Evolutionary conservation across 2,797 vertebrate genomes (phyloP).

Genomic region (Microchirus variegatus): DNA sequence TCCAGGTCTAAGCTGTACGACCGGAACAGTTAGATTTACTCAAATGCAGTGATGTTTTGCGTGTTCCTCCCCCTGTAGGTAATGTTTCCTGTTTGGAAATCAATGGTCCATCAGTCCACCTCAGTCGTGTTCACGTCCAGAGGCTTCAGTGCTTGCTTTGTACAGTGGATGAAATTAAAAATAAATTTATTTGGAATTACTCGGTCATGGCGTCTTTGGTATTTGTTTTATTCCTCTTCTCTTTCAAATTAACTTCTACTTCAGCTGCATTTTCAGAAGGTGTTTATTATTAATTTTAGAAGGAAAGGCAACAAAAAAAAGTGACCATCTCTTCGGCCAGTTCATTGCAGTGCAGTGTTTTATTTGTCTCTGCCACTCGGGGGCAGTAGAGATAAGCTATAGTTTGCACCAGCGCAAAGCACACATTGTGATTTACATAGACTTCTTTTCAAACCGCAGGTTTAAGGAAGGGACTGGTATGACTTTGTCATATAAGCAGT

Average conservation of each 20-base stretch:
- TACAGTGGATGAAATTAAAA: conserved; percentile 83
- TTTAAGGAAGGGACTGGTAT: conserved; percentile 24
- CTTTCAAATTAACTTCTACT: too few species aligned
- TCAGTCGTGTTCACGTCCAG: conserved; percentile 66
- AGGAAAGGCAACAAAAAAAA: too few species aligned
- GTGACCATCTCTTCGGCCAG: too few species aligned
- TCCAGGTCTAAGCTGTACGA: neutral
- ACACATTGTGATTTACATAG: neutral
- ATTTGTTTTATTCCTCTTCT: neutral
- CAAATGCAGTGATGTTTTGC: neutral
- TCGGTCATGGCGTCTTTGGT: neutral
- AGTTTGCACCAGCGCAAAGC: neutral
- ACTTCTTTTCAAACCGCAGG: conserved; percentile 24
- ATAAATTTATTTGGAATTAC: conserved; percentile 86
- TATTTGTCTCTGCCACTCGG: conserved; percentile 56
- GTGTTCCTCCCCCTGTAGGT: conserved; percentile 33
- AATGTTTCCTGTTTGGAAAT: conserved; percentile 57
- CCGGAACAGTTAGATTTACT: neutral
- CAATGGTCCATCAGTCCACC: conserved; percentile 47
- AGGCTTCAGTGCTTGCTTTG: conserved; percentile 80
- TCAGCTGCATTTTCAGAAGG: too few species aligned
- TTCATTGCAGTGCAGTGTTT: neutral
- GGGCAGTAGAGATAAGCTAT: conserved; percentile 65
- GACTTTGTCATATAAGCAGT: conserved; percentile 18
- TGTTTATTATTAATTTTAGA: too few species aligned